Conservation (phyloP, 2,888 invertebrate genomes). For the Hyposoter dolosus region DNA sequence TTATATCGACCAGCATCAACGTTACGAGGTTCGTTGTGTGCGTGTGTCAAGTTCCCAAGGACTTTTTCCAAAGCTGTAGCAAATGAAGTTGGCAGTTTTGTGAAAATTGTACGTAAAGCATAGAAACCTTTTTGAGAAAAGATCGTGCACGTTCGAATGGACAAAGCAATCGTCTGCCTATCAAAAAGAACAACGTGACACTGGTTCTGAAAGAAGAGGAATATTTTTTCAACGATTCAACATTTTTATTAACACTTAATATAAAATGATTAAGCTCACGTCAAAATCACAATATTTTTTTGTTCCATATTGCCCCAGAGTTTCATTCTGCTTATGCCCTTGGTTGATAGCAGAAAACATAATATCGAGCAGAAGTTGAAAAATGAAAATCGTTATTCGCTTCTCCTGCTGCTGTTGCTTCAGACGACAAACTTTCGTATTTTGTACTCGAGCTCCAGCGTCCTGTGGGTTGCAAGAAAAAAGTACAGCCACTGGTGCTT, state of each 20-base stretch:
- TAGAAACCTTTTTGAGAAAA: slow-evolving; percentile 43
- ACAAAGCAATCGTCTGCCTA: slow-evolving; percentile 63
- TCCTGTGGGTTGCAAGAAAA: neutral
- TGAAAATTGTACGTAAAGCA: neutral
- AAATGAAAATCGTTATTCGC: slow-evolving; percentile 59
- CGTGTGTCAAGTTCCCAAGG: slow-evolving; percentile 33
- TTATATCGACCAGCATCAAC: slow-evolving; percentile 28
- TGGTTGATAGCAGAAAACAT: slow-evolving; percentile 15
- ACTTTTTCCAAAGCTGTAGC: slow-evolving; percentile 33
- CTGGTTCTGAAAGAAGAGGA: neutral
- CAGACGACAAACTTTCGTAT: slow-evolving; percentile 35
- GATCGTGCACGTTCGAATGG: slow-evolving; percentile 61
- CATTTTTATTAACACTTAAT: neutral
- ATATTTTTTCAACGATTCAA: neutral
- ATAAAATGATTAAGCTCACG: too few species aligned
- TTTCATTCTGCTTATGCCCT: neutral
- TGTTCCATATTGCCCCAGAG: neutral
- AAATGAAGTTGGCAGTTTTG: slow-evolving; percentile 8
- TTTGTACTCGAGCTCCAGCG: slow-evolving; percentile 34
- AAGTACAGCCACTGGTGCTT: neutral
- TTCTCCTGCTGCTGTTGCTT: slow-evolving; percentile 23
- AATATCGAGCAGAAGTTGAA: slow-evolving; percentile 46
- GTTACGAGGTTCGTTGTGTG: slow-evolving; percentile 11
- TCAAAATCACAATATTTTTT: too few species aligned
- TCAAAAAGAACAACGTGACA: neutral